Base-by-base conservation (phyloP, 2,113 vertebrate species). In the Elgaria multicarinata region DNA sequence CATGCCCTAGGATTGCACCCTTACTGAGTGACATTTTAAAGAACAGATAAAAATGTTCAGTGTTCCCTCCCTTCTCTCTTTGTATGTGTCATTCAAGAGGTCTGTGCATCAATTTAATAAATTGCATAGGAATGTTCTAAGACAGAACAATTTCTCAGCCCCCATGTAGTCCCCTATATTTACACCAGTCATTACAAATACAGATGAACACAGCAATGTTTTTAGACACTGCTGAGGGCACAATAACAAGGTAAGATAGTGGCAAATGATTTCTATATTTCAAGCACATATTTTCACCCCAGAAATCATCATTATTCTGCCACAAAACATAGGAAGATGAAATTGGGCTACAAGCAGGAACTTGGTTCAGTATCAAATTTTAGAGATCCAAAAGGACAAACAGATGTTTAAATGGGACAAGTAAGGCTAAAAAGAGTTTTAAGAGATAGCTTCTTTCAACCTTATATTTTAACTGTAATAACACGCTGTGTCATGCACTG, bases 211-310 rank as follows among this genome's bases (percentile, higher is more conserved):
- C 36, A 42, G 53, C 53, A 42, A 86, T 75, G 36, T 39, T 58
- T 55, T 86, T 62, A 75, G 71, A 44, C 14, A 82, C 66, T 67
- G 76, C 76, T 79, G 44, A 87, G 76, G 44, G 31, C 44, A 79
- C 31, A 86, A 62, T 86, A 79, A 53, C 76, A 79, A 87, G 62
- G 50, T 88, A 88, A 88, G 36, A 64, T 88, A 62, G 67, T 22
- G 18, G 67, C 87, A 88, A 82, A 62, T 82, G 62, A 88, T 88
- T 83, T 88, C 67, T 81, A 24, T 83, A 75, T 53, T 83, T 88
- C 67, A 82, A 82, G 77, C 66, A 62, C 28, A 33, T 74, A 44
- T 88, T 88, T 74, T 88, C 71, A 74, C 64, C 67, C 39, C n/a
- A 36, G 67, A 82, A 82, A 62, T 67, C 16, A 42, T 74, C n/a